A percentile compares a stretch with the other conserved stretches of the same genome.
Evolutionary conservation across 2,113 vertebrate genomes (phyloP).

Genomic region (Ammodytes dubius): DNA sequence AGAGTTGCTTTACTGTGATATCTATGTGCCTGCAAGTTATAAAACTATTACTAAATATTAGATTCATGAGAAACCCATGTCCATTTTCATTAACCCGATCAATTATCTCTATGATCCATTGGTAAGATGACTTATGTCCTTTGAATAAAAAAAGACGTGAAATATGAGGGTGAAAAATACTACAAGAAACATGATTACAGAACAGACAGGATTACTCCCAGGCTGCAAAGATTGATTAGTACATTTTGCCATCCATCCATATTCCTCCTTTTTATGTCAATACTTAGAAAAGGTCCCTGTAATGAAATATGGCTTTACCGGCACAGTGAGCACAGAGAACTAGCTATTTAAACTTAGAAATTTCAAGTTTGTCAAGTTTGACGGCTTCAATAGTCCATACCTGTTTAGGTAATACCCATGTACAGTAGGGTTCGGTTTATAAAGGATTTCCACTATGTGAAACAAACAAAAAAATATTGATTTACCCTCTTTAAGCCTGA

Average conservation of each 20-base stretch:
- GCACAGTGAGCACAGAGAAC: background rate
- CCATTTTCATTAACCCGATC: too few relatives aligned
- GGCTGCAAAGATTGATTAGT: background rate
- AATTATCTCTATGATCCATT: background rate
- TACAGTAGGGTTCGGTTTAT: background rate
- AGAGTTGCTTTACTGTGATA: too few relatives aligned
- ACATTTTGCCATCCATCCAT: background rate
- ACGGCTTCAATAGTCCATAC: background rate
- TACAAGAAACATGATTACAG: too few relatives aligned
- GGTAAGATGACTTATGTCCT: background rate
- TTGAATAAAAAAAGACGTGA: background rate
- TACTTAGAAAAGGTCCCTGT: background rate
- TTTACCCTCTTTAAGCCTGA: background rate
- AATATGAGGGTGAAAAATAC: background rate
- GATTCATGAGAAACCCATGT: too few relatives aligned
- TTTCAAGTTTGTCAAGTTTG: background rate
- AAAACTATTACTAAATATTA: background rate
- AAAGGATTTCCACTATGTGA: background rate
- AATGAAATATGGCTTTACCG: background rate
- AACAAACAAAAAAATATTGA: conserved; percentile 1
- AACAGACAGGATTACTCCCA: background rate
- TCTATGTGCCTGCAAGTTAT: background rate
- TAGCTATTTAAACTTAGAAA: background rate
- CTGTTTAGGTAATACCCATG: background rate
- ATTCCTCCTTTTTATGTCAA: background rate